phyloP scores from a whole-genome alignment of 2,797 vertebrate species.

The Macropodus opercularis region DNA sequence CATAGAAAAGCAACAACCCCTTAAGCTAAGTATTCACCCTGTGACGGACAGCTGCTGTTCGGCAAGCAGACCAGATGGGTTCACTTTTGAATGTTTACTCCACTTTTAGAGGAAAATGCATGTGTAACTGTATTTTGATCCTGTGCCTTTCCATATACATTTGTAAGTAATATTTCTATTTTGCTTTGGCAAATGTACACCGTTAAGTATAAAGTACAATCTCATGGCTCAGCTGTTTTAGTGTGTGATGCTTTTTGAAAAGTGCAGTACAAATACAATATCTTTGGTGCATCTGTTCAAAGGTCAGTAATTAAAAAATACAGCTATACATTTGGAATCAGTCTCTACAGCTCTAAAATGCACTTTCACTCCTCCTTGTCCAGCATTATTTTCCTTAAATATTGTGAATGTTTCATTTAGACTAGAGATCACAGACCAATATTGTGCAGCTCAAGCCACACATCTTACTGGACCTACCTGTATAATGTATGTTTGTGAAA shows the following conservation, averaged over 20 bases:
- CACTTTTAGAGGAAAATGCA: conserved; percentile 60
- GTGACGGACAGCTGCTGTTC: conserved; percentile 57
- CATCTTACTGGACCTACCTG: no score
- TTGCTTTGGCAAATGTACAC: conserved; percentile 72
- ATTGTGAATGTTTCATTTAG: no score
- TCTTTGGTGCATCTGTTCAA: not conserved
- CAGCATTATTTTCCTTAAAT: no score
- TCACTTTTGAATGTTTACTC: conserved; percentile 77
- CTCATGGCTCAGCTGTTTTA: conserved; percentile 28
- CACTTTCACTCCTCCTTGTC: no score
- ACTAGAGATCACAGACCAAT: no score
- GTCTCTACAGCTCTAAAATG: no score
- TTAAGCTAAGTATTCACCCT: conserved; percentile 61
- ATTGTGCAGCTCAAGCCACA: no score
- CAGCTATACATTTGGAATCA: no score
- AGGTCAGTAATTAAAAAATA: no score
- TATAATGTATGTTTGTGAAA: no score
- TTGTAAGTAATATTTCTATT: conserved; percentile 82
- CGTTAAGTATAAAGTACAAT: conserved; percentile 69
- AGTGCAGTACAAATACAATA: no score
- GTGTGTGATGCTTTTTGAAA: not conserved
- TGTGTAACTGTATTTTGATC: conserved; percentile 79
- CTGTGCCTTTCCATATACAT: conserved; percentile 81
- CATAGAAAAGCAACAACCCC: conserved; percentile 43
- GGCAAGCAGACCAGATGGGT: conserved; percentile 68